Evolutionary conservation across 2,888 invertebrate species (phyloP).

Genomic region (Cryptosula pallasiana): DNA sequence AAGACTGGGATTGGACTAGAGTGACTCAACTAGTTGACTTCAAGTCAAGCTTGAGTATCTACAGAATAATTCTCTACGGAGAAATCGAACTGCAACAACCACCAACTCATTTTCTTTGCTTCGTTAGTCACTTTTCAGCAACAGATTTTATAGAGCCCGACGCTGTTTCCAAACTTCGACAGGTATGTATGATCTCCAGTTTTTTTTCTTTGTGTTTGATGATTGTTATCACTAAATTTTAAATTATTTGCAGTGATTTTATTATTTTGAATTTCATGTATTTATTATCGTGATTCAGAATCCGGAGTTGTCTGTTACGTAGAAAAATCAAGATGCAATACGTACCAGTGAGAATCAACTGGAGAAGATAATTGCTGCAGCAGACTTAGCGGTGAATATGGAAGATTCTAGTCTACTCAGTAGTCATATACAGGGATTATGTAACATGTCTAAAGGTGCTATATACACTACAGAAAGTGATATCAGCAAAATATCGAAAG

Average conservation of each 20-base stretch:
- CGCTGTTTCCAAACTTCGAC: conserved; percentile 19
- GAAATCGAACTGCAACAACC: conserved; percentile 12
- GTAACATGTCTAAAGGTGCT: neutral
- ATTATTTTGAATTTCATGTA: no score
- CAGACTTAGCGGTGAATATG: neutral
- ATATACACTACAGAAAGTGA: conserved; percentile 5
- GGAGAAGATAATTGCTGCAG: neutral
- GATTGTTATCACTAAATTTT: no score
- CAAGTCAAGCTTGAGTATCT: neutral
- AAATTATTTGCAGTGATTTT: no score
- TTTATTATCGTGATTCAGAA: no score
- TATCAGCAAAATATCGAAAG: neutral
- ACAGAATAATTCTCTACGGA: conserved; percentile 9
- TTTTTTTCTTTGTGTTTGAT: no score
- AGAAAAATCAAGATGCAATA: conserved; percentile 16
- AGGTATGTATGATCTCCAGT: conserved; percentile 4
- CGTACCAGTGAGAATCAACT: neutral
- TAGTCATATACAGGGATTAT: neutral
- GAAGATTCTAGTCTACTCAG: neutral
- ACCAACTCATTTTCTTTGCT: neutral
- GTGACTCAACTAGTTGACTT: conserved; percentile 15
- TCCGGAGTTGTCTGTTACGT: no score
- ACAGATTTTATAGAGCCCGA: conserved; percentile 5
- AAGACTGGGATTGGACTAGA: conserved; percentile 15
- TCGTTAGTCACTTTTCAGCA: neutral